Evolutionary conservation across 1,140 invertebrate species (phyloP).

Genomic region (Drosophila kurseongensis): DNA sequence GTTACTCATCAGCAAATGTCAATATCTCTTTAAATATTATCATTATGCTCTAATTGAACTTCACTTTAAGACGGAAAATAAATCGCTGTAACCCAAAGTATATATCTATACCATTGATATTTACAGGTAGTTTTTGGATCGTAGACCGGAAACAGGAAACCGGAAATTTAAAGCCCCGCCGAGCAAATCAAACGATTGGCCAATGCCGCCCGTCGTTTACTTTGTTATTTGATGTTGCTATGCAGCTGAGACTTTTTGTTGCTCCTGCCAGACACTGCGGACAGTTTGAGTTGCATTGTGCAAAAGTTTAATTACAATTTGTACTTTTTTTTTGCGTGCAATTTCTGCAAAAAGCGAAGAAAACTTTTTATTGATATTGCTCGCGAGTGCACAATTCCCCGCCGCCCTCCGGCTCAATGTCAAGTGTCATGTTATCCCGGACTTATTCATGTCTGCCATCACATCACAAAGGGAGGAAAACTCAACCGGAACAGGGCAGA

Average conservation of each 20-base stretch:
- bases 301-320: constrained; percentile 80
- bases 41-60: background rate
- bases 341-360: constrained; percentile 59
- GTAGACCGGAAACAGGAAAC: constrained; percentile 68
- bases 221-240: constrained; percentile 73
- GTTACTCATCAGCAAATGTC: too few relatives aligned
- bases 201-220: constrained; percentile 32
- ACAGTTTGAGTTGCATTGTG: constrained; percentile 74
- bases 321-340: constrained; percentile 52
- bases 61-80: too few relatives aligned
- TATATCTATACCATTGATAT: background rate
- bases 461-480: constrained; percentile 35
- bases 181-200: constrained; percentile 69
- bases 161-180: constrained; percentile 78
- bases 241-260: constrained; percentile 44
- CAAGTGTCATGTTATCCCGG: constrained; percentile 76
- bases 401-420: constrained; percentile 52
- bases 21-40: background rate
- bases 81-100: background rate
- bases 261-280: constrained; percentile 70
- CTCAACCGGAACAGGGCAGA: constrained; percentile 37
- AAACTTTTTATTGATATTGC: constrained; percentile 82
- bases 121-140: constrained; percentile 5
- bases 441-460: constrained; percentile 64
- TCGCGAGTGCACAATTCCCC: constrained; percentile 36